Evolutionary conservation across 2,797 vertebrate genomes (phyloP).

Genomic region (Podarcis siculus): DNA sequence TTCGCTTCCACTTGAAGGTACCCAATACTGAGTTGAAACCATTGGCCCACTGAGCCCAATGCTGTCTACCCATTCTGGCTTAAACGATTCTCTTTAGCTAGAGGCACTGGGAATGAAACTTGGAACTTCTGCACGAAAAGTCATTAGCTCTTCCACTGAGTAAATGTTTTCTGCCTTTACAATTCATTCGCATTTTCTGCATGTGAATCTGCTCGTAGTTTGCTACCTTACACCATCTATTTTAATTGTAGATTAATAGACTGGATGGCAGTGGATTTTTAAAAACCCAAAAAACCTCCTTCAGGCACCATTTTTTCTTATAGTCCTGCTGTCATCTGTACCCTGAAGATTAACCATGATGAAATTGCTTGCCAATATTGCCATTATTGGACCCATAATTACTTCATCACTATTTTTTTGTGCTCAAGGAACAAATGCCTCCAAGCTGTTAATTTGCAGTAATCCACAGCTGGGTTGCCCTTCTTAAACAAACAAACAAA

Average conservation of each 20-base stretch:
- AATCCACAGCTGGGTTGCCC: background rate
- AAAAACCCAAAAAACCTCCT: background rate
- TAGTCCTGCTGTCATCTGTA: background rate
- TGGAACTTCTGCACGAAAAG: background rate
- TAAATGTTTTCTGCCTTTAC: background rate
- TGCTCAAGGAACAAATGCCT: background rate
- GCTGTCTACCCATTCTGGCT: no score
- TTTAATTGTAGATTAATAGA: background rate
- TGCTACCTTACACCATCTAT: background rate
- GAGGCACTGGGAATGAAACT: background rate
- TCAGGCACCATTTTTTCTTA: background rate
- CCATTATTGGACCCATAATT: background rate
- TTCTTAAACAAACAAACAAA: background rate
- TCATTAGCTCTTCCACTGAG: background rate
- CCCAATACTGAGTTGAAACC: no score
- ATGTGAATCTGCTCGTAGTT: background rate
- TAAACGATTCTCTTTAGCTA: no score
- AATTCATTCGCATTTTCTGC: background rate
- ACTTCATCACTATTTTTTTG: background rate
- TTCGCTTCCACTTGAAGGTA: no score
- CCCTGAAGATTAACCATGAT: background rate
- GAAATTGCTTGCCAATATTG: background rate
- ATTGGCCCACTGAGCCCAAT: no score
- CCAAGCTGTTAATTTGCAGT: background rate
- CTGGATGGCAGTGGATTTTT: background rate